Conservation (phyloP, 53 echinoderm and acorn worm species). For the Hippasteria phrygiana region DNA sequence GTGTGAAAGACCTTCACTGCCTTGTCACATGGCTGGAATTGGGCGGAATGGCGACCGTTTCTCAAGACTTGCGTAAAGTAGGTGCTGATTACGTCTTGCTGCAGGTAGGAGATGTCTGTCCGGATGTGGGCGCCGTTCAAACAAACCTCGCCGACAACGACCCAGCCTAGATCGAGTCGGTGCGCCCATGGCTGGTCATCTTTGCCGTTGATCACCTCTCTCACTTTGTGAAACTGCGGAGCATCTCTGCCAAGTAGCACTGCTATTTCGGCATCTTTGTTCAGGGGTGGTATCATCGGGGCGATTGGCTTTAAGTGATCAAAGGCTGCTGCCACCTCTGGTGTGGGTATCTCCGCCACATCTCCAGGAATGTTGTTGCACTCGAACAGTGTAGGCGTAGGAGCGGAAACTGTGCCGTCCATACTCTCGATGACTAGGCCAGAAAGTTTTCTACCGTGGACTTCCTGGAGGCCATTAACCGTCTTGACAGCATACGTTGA, state of each 20-base stretch:
- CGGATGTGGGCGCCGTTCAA: slow-evolving; percentile 60
- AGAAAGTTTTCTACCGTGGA: slow-evolving; percentile 65
- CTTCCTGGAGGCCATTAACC: slow-evolving; percentile 52
- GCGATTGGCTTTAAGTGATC: slow-evolving; percentile 63
- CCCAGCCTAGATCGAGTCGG: slow-evolving; percentile 71
- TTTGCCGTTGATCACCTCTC: slow-evolving; percentile 72
- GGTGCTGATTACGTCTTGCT: slow-evolving; percentile 56
- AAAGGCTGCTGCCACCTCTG: slow-evolving; percentile 57
- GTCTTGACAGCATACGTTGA: slow-evolving; percentile 50
- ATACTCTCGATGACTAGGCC: slow-evolving; percentile 63
- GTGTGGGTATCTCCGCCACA: slow-evolving; percentile 70
- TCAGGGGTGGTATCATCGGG: slow-evolving; percentile 49
- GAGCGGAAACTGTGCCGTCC: slow-evolving; percentile 55
- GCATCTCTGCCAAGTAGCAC: slow-evolving; percentile 76
- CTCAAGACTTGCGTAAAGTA: slow-evolving; percentile 60
- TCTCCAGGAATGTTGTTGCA: no score
- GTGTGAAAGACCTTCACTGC: slow-evolving; percentile 40
- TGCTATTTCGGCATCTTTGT: slow-evolving; percentile 69
- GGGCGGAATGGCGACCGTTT: slow-evolving; percentile 49
- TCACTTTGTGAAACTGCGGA: slow-evolving; percentile 67
- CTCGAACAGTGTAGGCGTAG: slow-evolving; percentile 51
- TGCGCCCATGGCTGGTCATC: slow-evolving; percentile 78
- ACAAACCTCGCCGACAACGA: slow-evolving; percentile 43
- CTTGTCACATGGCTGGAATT: slow-evolving; percentile 62
- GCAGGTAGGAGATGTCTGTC: slow-evolving; percentile 30